Evolutionary conservation across 2,888 invertebrate species (phyloP), one percentile per base, ranked within the genome.

Genomic region (Stomorhina lunata): DNA sequence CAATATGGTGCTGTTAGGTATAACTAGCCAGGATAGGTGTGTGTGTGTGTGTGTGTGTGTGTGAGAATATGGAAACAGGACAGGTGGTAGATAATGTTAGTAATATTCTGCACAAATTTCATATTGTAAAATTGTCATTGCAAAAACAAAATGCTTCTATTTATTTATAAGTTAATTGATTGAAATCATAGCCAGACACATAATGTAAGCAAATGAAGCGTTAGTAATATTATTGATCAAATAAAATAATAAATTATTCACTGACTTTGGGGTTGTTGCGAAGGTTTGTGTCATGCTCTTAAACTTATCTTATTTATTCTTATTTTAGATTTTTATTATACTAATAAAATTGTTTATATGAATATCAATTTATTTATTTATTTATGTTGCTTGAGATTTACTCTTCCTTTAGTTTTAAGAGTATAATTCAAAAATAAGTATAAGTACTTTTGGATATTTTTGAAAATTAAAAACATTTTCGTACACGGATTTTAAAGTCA

Each of bases 211-310:
- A 65, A n/a, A 20, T 40, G 66, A 32, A 29, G 40, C 22, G 1
- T 9, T 12, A n/a, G 37, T 15, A 57, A 17, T 22, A 37, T n/a
- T 82, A 82, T 82, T 76, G 82, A 82, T 82, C 79, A 76, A 82
- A 82, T 82, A 79, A 76, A 65, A 71, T 63, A 45, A 48, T 59
- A 32, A n/a, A n/a, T n/a, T n/a, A 34, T 43, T 34, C 20, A 43
- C 25, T 53, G 43, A 53, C 55, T 69, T 75, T 69, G 27, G 25
- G 68, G 68, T 73, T 77, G 72, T 55, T 27, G 32, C 22, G 71
- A 69, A 78, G 65, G 81, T 81, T 77, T 68, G 63, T 73, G 77
- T 73, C 73, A 75, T 65, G 17, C 27, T 34, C 32, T 48, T n/a
- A 17, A n/a, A n/a, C n/a, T 17, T 61, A 9, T 34, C 32, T 29